phyloP scores from a whole-genome alignment of 2,888 invertebrate species.

The Branchellion lobata region DNA sequence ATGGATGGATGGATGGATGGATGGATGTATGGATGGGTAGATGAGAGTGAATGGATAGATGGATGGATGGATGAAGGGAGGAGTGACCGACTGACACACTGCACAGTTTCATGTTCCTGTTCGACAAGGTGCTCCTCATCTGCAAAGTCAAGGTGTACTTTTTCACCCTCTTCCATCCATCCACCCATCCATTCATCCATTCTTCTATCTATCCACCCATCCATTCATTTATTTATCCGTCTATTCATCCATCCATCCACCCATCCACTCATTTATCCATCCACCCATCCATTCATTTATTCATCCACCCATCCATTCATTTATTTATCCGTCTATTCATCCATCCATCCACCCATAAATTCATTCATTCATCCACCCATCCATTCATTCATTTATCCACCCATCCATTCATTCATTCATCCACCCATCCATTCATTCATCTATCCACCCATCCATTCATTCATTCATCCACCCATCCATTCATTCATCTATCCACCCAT shows the following conservation, averaged over 20 bases:
- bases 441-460: slow-evolving; percentile 10
- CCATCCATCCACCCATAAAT: slow-evolving; percentile 11
- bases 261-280: neutral
- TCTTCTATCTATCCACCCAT: slow-evolving; percentile 12
- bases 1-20: too few relatives aligned
- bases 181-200: slow-evolving; percentile 13
- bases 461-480: slow-evolving; percentile 3
- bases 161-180: neutral
- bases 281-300: neutral
- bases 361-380: slow-evolving; percentile 11
- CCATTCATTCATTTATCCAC: slow-evolving; percentile 5
- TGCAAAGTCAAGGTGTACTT: slow-evolving; percentile 76
- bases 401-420: slow-evolving; percentile 19
- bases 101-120: slow-evolving; percentile 86
- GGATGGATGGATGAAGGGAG: too few relatives aligned
- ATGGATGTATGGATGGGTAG: too few relatives aligned
- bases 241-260: neutral
- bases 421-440: slow-evolving; percentile 11
- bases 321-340: slow-evolving; percentile 3
- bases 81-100: too few relatives aligned
- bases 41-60: too few relatives aligned
- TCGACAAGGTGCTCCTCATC: slow-evolving; percentile 92
- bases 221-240: slow-evolving; percentile 14
- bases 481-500: slow-evolving; percentile 16
- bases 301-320: neutral